Evolutionary conservation across 2,888 invertebrate species (phyloP), one percentile per base, ranked within the genome.

Genomic region (Dasysyrphus albostriatus): DNA sequence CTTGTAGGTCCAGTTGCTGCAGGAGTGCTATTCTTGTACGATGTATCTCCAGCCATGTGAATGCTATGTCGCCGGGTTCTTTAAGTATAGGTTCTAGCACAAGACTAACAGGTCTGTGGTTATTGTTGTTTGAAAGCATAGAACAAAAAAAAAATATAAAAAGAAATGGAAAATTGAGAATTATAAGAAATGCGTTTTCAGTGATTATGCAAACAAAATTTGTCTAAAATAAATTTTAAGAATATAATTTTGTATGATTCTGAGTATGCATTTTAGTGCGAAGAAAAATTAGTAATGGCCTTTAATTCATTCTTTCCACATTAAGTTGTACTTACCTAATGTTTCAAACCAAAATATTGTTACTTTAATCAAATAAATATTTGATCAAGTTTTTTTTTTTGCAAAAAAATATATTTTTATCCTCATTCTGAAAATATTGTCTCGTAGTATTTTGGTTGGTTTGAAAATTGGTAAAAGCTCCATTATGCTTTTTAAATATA

Each of bases 31-130:
- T 94, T 88, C 95, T 94, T 63, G 95, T 95, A 88, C 95, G 94
- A 78, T 93, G 95, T 88, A 96, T 95, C 91, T 96, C 96, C 91
- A 97, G 93, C 97, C 97, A 97, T 79, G 95, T 95, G 90, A 96
- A 95, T n/a, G 95, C 95, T 65, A 96, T 96, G 70, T 94, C 93
- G 39, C 97, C 97, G n/a, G 95, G 93, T 92, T 97, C 97, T 70
- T 94, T 93, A 0, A 95, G 94, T 24, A 96, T 94, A 91, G 96
- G 96, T 89, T 96, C 96, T 29, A 96, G 92, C 12, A 96, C 92
- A 89, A 96, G 93, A 83, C 94, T 94, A 4, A 95, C 94, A 5
- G 95, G 94, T 75, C 94, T 93, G 61, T 91, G 88, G 83, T 32
- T n/a, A n/a, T n/a, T 32, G 16, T 9, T 72, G 39, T 16, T n/a